Conservation (phyloP, 2,797 vertebrate genomes). For the Sebastiscus albofasciatus region DNA sequence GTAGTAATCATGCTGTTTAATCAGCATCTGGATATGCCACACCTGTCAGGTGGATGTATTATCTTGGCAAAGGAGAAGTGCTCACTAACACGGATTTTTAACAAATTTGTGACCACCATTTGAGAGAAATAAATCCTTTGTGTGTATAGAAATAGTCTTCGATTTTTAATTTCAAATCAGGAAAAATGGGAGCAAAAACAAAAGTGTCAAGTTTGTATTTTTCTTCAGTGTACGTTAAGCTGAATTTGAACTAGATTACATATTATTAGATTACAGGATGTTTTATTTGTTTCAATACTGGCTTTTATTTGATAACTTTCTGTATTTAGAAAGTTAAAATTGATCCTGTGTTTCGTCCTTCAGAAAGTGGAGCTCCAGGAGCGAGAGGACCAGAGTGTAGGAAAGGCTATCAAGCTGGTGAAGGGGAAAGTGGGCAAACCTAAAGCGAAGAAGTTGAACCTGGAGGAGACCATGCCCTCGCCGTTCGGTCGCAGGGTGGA, state of each 20-base stretch:
- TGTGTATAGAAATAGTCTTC: too few relatives aligned
- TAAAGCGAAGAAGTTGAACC: slow-evolving; percentile 93
- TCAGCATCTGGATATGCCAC: too few relatives aligned
- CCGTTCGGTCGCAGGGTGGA: slow-evolving; percentile 92
- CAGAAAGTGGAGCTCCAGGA: slow-evolving; percentile 94
- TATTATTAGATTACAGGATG: too few relatives aligned
- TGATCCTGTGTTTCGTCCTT: slow-evolving; percentile 21
- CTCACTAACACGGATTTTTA: too few relatives aligned
- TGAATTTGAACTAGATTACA: background rate
- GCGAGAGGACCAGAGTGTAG: slow-evolving; percentile 87
- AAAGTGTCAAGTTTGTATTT: too few relatives aligned
- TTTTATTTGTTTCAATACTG: background rate
- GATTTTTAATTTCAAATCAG: too few relatives aligned
- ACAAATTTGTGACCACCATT: too few relatives aligned
- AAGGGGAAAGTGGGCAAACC: slow-evolving; percentile 98
- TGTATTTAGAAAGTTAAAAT: background rate
- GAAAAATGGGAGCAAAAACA: too few relatives aligned
- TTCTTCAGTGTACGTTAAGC: background rate
- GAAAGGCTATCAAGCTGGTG: slow-evolving; percentile 89
- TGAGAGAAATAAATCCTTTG: too few relatives aligned
- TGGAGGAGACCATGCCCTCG: slow-evolving; percentile 96
- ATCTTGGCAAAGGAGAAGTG: too few relatives aligned
- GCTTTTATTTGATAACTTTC: background rate
- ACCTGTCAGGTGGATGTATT: too few relatives aligned
- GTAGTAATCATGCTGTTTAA: too few relatives aligned